Evolutionary conservation across 2,888 invertebrate species (phyloP).

Genomic region (Dilophus febrilis): DNA sequence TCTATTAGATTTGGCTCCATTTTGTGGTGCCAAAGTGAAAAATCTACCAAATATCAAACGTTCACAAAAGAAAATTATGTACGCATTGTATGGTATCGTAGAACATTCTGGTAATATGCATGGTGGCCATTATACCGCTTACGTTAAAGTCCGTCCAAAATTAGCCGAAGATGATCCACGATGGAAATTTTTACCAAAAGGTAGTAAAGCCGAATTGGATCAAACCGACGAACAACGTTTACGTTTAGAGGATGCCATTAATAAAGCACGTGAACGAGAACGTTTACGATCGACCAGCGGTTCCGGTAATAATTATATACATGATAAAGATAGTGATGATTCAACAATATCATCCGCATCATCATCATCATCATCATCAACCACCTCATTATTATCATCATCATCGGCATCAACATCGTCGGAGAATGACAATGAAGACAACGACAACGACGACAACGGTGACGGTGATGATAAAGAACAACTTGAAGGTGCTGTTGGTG

Average conservation of each 20-base stretch:
- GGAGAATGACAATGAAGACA: no score
- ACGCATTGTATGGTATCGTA: slow-evolving; percentile 87
- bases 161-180: slow-evolving; percentile 44
- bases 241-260: slow-evolving; percentile 27
- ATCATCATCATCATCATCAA: no score
- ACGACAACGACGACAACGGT: no score
- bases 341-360: slow-evolving; percentile 39
- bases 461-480: no score
- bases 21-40: slow-evolving; percentile 54
- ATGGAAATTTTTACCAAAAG: slow-evolving; percentile 54
- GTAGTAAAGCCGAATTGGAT: slow-evolving; percentile 35
- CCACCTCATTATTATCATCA: no score
- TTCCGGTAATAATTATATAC: not conserved
- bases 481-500: slow-evolving; percentile 18
- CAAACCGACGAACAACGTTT: slow-evolving; percentile 32
- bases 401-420: no score
- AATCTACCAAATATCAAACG: slow-evolving; percentile 41
- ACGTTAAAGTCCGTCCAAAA: slow-evolving; percentile 68
- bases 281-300: slow-evolving; percentile 18
- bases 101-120: slow-evolving; percentile 85
- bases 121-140: slow-evolving; percentile 78
- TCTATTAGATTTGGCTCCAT: slow-evolving; percentile 74
- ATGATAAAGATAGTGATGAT: slow-evolving; percentile 36
- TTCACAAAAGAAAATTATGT: slow-evolving; percentile 54
- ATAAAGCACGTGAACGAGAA: slow-evolving; percentile 22